A percentile compares a stretch with the other conserved stretches of the same genome.
These are phyloP conservation scores for Argya squamiceps DNA, from an alignment of 2,797 vertebrate genomes.

Conservation along the genomic window DNA sequence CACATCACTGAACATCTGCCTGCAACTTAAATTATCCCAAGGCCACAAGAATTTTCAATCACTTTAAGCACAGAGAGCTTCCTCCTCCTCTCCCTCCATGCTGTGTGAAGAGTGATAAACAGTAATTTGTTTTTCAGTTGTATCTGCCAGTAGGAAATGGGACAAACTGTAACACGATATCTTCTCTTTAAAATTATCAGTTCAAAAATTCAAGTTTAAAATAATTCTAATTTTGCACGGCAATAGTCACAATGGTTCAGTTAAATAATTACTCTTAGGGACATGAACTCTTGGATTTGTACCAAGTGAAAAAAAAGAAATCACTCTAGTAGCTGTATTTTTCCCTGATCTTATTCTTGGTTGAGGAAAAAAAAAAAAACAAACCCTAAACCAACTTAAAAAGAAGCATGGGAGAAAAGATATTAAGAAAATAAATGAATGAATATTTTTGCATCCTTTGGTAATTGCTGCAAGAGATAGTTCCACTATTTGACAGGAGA, in stretches of 20 bases:
- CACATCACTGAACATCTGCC: not conserved
- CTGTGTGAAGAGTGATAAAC: slow-evolving; percentile 44
- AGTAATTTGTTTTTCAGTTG: slow-evolving; percentile 12
- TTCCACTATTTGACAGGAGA: not conserved
- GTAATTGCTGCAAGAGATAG: not conserved
- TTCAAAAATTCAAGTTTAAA: slow-evolving; percentile 64
- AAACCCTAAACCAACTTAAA: not conserved
- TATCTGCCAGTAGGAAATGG: slow-evolving; percentile 13
- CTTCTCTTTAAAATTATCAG: not conserved
- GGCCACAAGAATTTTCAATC: not conserved
- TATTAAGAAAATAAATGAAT: not conserved
- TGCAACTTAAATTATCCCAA: slow-evolving; percentile 19
- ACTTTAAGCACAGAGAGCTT: not conserved
- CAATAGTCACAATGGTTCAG: slow-evolving; percentile 20
- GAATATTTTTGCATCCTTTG: not conserved
- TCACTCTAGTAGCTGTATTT: not conserved
- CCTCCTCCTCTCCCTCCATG: not conserved
- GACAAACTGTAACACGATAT: not conserved
- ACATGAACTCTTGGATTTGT: slow-evolving; percentile 17
- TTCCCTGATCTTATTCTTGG: not conserved
- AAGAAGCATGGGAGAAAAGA: not conserved
- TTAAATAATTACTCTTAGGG: slow-evolving; percentile 32
- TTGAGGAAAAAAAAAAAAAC: not conserved
- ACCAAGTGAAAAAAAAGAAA: not conserved
- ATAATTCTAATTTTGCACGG: slow-evolving; percentile 52